Conservation (phyloP, 2,888 invertebrate species). For the Perithous albicinctus region DNA sequence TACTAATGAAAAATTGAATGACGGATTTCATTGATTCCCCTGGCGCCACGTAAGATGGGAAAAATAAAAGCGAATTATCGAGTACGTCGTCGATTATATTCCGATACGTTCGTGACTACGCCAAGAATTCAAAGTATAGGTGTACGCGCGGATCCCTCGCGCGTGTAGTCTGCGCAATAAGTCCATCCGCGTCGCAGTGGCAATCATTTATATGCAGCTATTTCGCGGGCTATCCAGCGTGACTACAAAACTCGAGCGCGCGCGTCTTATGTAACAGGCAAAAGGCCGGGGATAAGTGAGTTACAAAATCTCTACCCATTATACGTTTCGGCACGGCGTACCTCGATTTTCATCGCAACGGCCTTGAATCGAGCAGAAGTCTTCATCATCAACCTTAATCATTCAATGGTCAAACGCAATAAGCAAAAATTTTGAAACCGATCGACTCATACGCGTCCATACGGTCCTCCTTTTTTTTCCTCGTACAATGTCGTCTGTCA, state of each 20-base stretch:
- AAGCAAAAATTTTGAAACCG: too few relatives aligned
- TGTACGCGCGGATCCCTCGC: conserved; percentile 10
- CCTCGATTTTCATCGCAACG: conserved; percentile 3
- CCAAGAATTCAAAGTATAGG: conserved; percentile 31
- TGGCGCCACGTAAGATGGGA: background rate
- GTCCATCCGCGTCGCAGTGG: conserved; percentile 27
- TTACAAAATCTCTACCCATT: conserved; percentile 59
- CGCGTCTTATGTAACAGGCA: conserved; percentile 55
- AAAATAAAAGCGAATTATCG: conserved; percentile 8
- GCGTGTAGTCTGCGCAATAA: conserved; percentile 1
- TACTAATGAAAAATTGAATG: background rate
- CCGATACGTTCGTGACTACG: conserved; percentile 19
- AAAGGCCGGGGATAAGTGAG: conserved; percentile 20
- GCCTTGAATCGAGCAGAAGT: conserved; percentile 27
- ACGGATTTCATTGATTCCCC: too few relatives aligned
- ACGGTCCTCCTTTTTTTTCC: background rate
- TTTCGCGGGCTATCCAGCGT: conserved; percentile 49
- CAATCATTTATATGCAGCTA: conserved; percentile 61
- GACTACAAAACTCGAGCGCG: conserved; percentile 58
- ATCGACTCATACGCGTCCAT: conserved; percentile 8
- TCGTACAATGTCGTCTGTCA: conserved; percentile 14
- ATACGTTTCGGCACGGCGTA: conserved; percentile 5
- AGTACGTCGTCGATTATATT: conserved; percentile 1
- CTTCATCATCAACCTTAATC: background rate
- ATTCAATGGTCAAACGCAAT: background rate